Percentiles rank a stretch among this genome's conserved stretches.
Evolutionary conservation across 2,888 invertebrate species (phyloP).

Genomic region (Resseliella maxima): DNA sequence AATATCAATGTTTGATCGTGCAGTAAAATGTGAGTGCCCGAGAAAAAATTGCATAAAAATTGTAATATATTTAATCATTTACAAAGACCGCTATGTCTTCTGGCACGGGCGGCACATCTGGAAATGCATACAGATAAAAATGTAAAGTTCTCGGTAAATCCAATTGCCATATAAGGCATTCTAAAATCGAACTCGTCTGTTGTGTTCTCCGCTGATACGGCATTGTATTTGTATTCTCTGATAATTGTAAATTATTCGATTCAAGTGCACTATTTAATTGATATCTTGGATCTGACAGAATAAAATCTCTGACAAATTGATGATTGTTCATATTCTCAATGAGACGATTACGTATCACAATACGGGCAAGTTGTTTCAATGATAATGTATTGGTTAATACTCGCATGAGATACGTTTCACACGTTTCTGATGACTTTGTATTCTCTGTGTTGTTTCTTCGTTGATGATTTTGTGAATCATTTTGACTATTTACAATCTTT

Average conservation of each 20-base stretch:
- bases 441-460: conserved; percentile 55
- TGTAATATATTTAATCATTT: background rate
- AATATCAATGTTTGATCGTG: background rate
- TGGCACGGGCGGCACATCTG: conserved; percentile 62
- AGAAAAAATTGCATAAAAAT: background rate
- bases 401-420: conserved; percentile 60
- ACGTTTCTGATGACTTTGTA: conserved; percentile 36
- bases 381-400: conserved; percentile 62
- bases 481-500: conserved; percentile 56
- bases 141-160: conserved; percentile 64
- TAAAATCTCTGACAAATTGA: background rate
- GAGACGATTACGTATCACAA: conserved; percentile 63
- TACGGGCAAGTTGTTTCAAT: conserved; percentile 64
- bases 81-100: conserved; percentile 7
- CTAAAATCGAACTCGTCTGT: conserved; percentile 61
- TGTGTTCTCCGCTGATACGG: background rate
- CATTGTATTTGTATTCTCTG: conserved; percentile 12
- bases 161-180: conserved; percentile 62
- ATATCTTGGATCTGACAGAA: conserved; percentile 26
- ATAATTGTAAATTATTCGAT: background rate
- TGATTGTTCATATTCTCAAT: conserved; percentile 60
- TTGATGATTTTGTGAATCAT: background rate
- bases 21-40: background rate
- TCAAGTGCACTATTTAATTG: conserved; percentile 6
- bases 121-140: conserved; percentile 64